Evolutionary conservation across 2,888 invertebrate genomes (phyloP), one percentile per base, ranked within the genome.

Genomic region (Rhorus exstirpatorius): DNA sequence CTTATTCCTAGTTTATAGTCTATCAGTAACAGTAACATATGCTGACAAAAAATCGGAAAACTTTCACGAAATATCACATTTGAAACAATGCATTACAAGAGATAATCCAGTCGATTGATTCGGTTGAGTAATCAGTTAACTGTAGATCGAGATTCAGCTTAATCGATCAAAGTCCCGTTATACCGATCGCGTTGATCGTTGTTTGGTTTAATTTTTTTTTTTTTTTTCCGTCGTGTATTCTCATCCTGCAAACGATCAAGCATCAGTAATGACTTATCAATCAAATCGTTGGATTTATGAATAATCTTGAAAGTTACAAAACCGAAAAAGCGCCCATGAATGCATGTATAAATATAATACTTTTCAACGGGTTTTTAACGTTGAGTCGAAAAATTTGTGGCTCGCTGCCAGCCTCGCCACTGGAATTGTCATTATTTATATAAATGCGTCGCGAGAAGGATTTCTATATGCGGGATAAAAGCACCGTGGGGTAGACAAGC

Each of bases 371-470:
- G 1, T 31, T 38, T 35, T 38, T 35, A 35, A 17, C 14, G 4
- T 31, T 21, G 17, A 8, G 61, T 46, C 49, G n/a, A 17, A 41
- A 55, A 46, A 49, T 70, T 55, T n/a, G 63, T 75, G 38, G 46
- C 38, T 17, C 61, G 19, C 31, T 8, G 55, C 38, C 35, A 65
- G 63, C 44, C 58, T 79, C 41, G 26, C 68, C 46, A 49, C 65
- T 70, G 72, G 87, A 88, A 89, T 90, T 89, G 88, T 88, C 87
- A 90, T 92, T 92, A 92, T 91, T 92, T 92, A 92, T 92, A 92
- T 91, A 90, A 91, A 85, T 86, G 55, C 74, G 46, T 51, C 75
- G 71, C 17, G 19, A 14, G 38, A 49, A 70, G 38, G 68, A 58
- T 65, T 70, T 24, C 19, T 12, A n/a, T 21, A 3, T 31, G 21